These are phyloP conservation scores for Pterostichus niger DNA, from an alignment of 2,888 invertebrate genomes.

Conservation along the genomic window DNA sequence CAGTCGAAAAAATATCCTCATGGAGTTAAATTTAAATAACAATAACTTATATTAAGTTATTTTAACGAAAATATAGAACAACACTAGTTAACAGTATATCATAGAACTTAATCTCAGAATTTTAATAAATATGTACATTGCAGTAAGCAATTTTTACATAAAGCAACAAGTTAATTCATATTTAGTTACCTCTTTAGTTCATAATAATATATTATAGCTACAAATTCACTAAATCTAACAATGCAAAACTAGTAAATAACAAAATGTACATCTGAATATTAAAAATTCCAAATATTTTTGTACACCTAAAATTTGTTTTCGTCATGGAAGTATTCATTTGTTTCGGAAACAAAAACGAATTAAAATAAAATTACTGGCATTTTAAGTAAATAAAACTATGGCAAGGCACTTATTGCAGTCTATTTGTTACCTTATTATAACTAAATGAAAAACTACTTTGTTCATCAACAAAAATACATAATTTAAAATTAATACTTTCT, in stretches of 20 bases:
- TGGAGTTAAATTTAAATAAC: conserved; percentile 55
- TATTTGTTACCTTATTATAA: conserved; percentile 51
- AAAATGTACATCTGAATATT: conserved; percentile 41
- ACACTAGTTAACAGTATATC: conserved; percentile 48
- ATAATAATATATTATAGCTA: not conserved
- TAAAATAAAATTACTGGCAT: conserved; percentile 41
- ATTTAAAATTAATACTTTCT: conserved; percentile 40
- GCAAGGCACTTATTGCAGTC: conserved; percentile 65
- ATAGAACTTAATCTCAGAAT: conserved; percentile 30
- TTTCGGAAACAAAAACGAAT: conserved; percentile 2
- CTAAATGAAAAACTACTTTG: conserved; percentile 8
- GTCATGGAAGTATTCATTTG: conserved; percentile 56
- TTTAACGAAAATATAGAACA: conserved; percentile 21
- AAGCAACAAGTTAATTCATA: conserved; percentile 24
- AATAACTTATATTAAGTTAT: conserved; percentile 57
- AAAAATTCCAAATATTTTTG: conserved; percentile 40
- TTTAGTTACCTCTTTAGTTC: conserved; percentile 34
- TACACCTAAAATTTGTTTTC: conserved; percentile 54
- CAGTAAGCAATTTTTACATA: conserved; percentile 27
- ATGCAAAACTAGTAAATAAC: conserved; percentile 17
- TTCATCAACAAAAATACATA: conserved; percentile 34
- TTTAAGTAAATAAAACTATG: conserved; percentile 65
- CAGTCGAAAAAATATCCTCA: conserved; percentile 59
- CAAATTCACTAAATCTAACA: conserved; percentile 2
- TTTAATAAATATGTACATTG: conserved; percentile 45